A percentile compares a stretch with the other conserved stretches of the same genome.
phyloP scores from a whole-genome alignment of 2,797 vertebrate species.

The Sebastes taczanowskii region DNA sequence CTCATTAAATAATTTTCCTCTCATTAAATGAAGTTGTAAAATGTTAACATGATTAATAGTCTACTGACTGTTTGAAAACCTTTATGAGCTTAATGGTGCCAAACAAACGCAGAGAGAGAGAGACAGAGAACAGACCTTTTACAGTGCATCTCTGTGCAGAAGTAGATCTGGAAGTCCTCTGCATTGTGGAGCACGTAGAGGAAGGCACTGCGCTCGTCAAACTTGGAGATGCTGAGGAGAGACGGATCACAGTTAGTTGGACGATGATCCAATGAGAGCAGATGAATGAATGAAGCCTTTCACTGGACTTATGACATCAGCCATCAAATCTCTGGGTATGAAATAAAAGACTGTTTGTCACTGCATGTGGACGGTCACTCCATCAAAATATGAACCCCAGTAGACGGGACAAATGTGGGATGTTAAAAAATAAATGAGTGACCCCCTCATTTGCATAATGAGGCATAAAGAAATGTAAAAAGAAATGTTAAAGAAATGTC shows the following conservation, averaged over 20 bases:
- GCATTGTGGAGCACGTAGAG: constrained; percentile 98
- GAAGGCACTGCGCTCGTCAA: constrained; percentile 97
- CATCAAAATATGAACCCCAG: not conserved
- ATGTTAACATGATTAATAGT: not conserved
- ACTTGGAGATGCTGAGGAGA: constrained; percentile 93
- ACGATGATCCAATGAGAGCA: not conserved
- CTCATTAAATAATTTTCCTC: not conserved
- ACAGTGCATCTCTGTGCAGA: constrained; percentile 97
- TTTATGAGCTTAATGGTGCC: not conserved
- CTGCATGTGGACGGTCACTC: not conserved
- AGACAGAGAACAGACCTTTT: constrained; percentile 81
- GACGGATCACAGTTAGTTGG: constrained; percentile 20
- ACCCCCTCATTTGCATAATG: too few species aligned
- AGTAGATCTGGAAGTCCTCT: constrained; percentile 99
- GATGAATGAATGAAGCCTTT: constrained; percentile 10
- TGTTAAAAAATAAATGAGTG: not conserved
- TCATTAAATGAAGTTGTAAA: not conserved
- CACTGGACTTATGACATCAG: not conserved
- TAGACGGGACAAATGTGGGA: not conserved
- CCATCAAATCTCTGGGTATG: not conserved
- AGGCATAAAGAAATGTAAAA: too few species aligned
- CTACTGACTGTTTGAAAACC: not conserved
- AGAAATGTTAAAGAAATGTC: too few species aligned
- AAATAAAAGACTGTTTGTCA: not conserved
- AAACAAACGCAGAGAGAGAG: not conserved